Conservation (phyloP, 2,888 invertebrate genomes). For the Rhagonycha lutea region DNA sequence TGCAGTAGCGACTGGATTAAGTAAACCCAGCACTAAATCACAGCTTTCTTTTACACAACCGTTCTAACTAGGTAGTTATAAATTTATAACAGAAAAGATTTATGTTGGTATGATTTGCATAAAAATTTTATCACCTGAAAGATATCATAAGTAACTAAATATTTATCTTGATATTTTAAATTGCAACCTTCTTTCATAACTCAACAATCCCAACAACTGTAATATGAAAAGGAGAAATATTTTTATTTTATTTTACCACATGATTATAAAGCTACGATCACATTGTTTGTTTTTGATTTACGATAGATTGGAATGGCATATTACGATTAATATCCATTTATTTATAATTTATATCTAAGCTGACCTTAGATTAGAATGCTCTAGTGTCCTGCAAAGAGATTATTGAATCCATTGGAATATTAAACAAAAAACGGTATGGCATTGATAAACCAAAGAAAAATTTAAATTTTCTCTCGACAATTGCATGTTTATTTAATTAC, state of each 20-base stretch:
- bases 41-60: background rate
- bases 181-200: background rate
- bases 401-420: no score
- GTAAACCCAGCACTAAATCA: constrained; percentile 22
- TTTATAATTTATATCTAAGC: background rate
- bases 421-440: no score
- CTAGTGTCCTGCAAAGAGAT: background rate
- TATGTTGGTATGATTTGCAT: constrained; percentile 22
- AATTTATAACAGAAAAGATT: constrained; percentile 22
- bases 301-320: background rate
- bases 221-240: background rate
- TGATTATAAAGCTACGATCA: background rate
- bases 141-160: background rate
- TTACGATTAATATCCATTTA: background rate
- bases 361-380: background rate
- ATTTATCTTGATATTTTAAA: background rate
- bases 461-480: no score
- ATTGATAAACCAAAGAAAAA: no score
- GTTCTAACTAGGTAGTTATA: constrained; percentile 16
- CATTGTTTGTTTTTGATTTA: background rate
- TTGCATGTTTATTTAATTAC: no score
- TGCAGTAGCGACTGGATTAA: constrained; percentile 11
- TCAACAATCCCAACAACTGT: background rate
- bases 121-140: constrained; percentile 18
- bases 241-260: background rate